Evolutionary conservation across 2,797 vertebrate genomes (phyloP).

Genomic region (Pygocentrus nattereri): DNA sequence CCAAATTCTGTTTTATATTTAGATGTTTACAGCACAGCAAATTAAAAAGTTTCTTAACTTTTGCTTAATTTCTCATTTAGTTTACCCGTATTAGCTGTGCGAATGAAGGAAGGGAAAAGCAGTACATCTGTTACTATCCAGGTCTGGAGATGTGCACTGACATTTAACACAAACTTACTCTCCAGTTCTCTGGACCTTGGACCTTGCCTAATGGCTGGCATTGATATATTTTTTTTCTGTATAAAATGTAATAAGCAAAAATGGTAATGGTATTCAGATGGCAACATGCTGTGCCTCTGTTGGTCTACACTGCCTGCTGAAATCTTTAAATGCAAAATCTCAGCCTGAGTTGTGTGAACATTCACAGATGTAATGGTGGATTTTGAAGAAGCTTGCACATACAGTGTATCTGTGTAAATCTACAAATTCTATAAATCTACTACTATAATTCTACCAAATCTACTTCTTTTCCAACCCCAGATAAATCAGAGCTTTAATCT

Average conservation of each 20-base stretch:
- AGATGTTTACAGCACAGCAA: slow-evolving; percentile 68
- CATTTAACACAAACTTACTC: background rate
- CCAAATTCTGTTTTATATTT: slow-evolving; percentile 70
- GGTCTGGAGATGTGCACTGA: background rate
- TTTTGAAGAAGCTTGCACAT: no score
- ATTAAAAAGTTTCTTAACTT: slow-evolving; percentile 66
- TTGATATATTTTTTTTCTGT: background rate
- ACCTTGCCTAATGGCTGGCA: background rate
- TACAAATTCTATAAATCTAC: no score
- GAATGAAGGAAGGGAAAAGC: slow-evolving; percentile 34
- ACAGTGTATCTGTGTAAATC: no score
- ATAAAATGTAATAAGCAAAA: slow-evolving; percentile 57
- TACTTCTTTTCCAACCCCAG: no score
- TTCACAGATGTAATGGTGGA: no score
- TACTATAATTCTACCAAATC: no score
- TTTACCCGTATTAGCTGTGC: slow-evolving; percentile 48
- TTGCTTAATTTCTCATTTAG: slow-evolving; percentile 62
- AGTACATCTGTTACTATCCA: slow-evolving; percentile 17
- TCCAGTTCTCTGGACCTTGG: background rate
- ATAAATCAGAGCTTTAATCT: no score
- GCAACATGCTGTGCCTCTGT: no score
- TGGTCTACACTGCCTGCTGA: no score
- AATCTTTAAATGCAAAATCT: no score
- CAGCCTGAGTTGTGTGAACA: no score
- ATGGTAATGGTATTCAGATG: no score